Conservation (phyloP, 2,888 invertebrate genomes). For the Candidula unifasciata region DNA sequence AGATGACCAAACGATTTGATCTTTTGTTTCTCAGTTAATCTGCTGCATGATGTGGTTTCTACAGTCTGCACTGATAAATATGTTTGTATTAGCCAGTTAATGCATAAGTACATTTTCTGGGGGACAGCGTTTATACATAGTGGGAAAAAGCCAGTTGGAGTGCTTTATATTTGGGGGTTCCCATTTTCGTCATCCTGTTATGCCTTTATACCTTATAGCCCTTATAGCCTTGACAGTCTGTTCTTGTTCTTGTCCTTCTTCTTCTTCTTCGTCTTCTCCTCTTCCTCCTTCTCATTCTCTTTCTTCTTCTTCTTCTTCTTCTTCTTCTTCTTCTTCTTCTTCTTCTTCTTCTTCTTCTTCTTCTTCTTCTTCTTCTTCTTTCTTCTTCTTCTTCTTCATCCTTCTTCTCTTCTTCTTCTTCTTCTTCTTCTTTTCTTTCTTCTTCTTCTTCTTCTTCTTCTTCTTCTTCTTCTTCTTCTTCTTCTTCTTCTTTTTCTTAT, state of each 20-base stretch:
- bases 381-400: neutral
- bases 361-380: neutral
- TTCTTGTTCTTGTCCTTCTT: neutral
- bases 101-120: no score
- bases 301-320: neutral
- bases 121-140: no score
- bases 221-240: no score
- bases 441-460: neutral
- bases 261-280: neutral
- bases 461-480: constrained; percentile 11
- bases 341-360: neutral
- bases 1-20: no score
- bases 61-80: no score
- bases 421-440: neutral
- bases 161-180: no score
- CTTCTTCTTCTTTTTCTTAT: neutral
- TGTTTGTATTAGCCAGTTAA: no score
- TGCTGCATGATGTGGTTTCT: no score
- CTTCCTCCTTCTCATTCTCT: neutral
- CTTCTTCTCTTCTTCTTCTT: neutral
- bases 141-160: no score
- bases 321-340: neutral
- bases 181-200: no score
- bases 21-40: no score
- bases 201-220: no score